Conservation (phyloP, 2,113 vertebrate genomes). For the Xenopus tropicalis region DNA sequence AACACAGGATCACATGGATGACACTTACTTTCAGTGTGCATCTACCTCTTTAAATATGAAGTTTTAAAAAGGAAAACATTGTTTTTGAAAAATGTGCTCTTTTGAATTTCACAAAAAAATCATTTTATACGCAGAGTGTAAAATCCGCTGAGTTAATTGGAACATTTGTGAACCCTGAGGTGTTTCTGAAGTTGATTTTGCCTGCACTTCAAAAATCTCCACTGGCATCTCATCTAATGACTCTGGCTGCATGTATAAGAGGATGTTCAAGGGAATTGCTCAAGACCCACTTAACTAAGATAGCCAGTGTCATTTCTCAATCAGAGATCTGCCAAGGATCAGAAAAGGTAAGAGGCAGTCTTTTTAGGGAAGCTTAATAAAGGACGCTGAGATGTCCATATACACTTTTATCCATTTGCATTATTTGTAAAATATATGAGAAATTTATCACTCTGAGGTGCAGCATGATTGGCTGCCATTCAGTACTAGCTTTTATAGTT, state of each 20-base stretch:
- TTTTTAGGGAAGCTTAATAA: too few relatives aligned
- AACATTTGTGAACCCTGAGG: conserved; percentile 78
- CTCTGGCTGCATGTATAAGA: conserved; percentile 71
- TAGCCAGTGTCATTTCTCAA: conserved; percentile 64
- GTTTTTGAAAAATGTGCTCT: too few relatives aligned
- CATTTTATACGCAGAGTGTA: conserved; percentile 62
- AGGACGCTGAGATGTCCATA: too few relatives aligned
- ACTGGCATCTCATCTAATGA: conserved; percentile 70
- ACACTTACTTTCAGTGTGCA: too few relatives aligned
- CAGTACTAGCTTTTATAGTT: too few relatives aligned
- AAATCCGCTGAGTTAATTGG: conserved; percentile 81
- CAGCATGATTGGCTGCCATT: too few relatives aligned
- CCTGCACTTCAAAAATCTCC: conserved; percentile 66
- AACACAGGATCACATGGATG: too few relatives aligned
- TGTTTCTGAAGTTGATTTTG: conserved; percentile 79
- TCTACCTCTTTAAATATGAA: too few relatives aligned
- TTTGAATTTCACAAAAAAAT: neutral
- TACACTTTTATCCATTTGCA: too few relatives aligned
- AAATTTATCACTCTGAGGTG: too few relatives aligned
- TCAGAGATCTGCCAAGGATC: conserved; percentile 71
- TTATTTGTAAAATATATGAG: too few relatives aligned
- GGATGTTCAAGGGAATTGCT: conserved; percentile 73
- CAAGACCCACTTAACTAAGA: conserved; percentile 66
- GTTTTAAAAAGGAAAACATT: too few relatives aligned
- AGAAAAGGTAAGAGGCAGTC: conserved; percentile 78